A percentile compares a stretch with the other conserved stretches of the same genome.
phyloP scores from a whole-genome alignment of 1,140 invertebrate genomes.

The Chironomus striatipennis region DNA sequence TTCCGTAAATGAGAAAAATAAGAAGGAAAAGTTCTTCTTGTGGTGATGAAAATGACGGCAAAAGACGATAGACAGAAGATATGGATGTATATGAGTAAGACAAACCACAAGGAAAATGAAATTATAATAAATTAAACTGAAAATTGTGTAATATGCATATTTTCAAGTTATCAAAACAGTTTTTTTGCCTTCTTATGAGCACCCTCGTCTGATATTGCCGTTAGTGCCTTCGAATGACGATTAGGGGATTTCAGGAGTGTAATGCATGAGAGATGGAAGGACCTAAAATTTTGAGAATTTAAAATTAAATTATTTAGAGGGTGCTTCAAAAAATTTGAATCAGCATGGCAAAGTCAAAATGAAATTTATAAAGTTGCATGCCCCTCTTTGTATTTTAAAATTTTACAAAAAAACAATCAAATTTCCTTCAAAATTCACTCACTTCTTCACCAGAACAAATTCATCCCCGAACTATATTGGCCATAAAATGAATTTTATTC shows the following conservation, averaged over 20 bases:
- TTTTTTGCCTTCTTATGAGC: neutral
- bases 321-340: no score
- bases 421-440: no score
- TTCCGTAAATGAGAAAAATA: neutral
- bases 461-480: no score
- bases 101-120: conserved; percentile 5
- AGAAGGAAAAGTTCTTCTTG: neutral
- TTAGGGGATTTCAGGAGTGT: neutral
- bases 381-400: no score
- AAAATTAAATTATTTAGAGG: no score
- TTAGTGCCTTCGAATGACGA: neutral
- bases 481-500: no score
- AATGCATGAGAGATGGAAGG: no score
- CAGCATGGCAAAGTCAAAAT: no score
- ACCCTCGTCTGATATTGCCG: neutral
- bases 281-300: no score
- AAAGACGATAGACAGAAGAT: neutral
- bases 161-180: conserved; percentile 19
- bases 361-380: no score
- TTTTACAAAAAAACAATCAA: no score
- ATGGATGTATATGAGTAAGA: neutral
- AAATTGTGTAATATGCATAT: conserved; percentile 21
- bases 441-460: no score
- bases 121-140: conserved; percentile 23
- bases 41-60: neutral